Conservation (phyloP, 2,888 invertebrate species). For the Carterocephalus palaemon region DNA sequence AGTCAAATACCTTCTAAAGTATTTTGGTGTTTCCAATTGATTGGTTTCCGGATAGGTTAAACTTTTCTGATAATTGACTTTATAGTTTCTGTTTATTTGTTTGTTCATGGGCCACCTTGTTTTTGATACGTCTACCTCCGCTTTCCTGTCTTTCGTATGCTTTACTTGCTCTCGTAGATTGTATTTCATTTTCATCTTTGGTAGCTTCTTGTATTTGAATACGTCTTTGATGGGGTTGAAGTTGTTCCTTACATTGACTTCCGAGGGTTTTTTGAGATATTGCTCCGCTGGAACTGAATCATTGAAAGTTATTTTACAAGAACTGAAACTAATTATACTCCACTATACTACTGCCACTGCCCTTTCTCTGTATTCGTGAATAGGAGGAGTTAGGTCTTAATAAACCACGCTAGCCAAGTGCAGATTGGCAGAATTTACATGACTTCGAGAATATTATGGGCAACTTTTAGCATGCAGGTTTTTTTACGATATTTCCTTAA, state of each 20-base stretch:
- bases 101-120: slow-evolving; percentile 56
- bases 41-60: slow-evolving; percentile 28
- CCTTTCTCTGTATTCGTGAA: too few species aligned
- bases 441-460: too few species aligned
- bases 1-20: slow-evolving; percentile 50
- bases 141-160: slow-evolving; percentile 46
- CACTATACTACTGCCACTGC: too few species aligned
- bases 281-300: slow-evolving; percentile 13
- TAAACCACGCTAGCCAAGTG: too few species aligned
- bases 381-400: too few species aligned
- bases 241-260: slow-evolving; percentile 31
- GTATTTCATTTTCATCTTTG: slow-evolving; percentile 57
- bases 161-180: slow-evolving; percentile 60
- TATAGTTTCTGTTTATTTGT: slow-evolving; percentile 34
- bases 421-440: too few species aligned
- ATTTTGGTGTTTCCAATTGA: slow-evolving; percentile 38
- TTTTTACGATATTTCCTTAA: too few species aligned
- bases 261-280: neutral
- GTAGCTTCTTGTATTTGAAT: slow-evolving; percentile 52
- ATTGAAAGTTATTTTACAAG: neutral
- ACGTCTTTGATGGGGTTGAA: slow-evolving; percentile 54
- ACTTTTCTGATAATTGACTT: slow-evolving; percentile 19
- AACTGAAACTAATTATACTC: neutral
- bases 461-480: too few species aligned
- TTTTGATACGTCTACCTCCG: slow-evolving; percentile 46